Evolutionary conservation across 2,888 invertebrate genomes (phyloP).

Genomic region (Xylota sylvarum): DNA sequence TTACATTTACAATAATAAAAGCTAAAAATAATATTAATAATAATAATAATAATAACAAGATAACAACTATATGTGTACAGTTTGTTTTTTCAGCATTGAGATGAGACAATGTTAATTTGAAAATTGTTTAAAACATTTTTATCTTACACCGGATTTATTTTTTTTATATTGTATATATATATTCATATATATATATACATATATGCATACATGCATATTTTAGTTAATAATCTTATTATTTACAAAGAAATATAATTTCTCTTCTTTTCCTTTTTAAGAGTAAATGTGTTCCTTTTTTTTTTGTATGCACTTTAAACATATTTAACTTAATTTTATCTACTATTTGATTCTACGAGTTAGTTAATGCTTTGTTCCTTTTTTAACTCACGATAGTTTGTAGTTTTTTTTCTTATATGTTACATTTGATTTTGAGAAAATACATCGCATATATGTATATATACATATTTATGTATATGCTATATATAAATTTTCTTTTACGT

Average conservation of each 20-base stretch:
- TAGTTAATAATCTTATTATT: constrained; percentile 61
- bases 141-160: constrained; percentile 75
- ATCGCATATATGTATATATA: constrained; percentile 51
- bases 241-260: constrained; percentile 49
- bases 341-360: constrained; percentile 61
- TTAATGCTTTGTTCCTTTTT: constrained; percentile 74
- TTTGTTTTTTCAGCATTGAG: constrained; percentile 48
- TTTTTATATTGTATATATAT: constrained; percentile 74
- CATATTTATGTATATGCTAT: constrained; percentile 39
- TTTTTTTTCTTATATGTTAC: constrained; percentile 44
- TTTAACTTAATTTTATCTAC: constrained; percentile 51
- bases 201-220: constrained; percentile 74
- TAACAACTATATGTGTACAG: constrained; percentile 60
- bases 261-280: constrained; percentile 38
- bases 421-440: constrained; percentile 68
- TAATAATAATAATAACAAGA: constrained; percentile 60
- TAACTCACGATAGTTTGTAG: constrained; percentile 44
- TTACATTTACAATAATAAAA: constrained; percentile 63
- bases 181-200: constrained; percentile 73
- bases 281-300: constrained; percentile 27
- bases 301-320: constrained; percentile 57
- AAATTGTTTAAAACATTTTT: constrained; percentile 74
- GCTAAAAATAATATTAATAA: constrained; percentile 54
- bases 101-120: constrained; percentile 38
- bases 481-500: constrained; percentile 31